Base-by-base conservation (phyloP, 2,797 vertebrate species). In the Liparis tanakae region DNA sequence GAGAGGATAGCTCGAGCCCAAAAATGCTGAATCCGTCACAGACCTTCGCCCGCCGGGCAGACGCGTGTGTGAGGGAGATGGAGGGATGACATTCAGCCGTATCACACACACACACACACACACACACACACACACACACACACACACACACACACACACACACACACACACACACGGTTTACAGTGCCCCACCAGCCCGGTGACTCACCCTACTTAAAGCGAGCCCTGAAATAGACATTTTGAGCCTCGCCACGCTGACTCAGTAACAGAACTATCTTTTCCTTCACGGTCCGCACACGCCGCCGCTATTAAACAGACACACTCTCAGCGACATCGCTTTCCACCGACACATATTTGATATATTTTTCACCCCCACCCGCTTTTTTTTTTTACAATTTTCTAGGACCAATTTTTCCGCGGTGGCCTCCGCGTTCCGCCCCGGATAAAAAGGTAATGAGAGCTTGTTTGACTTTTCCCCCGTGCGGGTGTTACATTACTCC, bases 221-320 rank as follows among this genome's bases (percentile, higher is more conserved):
- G 67, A 88, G 80, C 89, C 89, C 90, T 91, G 91, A 93, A 92
- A 94, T 93, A 94, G 89, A 92, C 90, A 89, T 91, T 91, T 89
- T 91, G 88, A 85, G 84, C 90, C 88, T 90, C 76, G 57, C 88
- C 87, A 91, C 89, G 89, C 91, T 82, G 89, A 90, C 87, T 91
- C 89, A 87, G 84, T 86, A 90, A 91, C 82, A 90, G 81, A 88
- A 84, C 86, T 90, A 88, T 88, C 87, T 87, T 30, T 87, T 69
- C 82, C 79, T 88, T 89, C 88, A 88, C 78, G 85, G 84, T 86
- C 79, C 82, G 83, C 84, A 77, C 90, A 82, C 55, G 78, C 72
- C 82, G 81, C 54, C 17, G 67, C 80, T 82, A 58, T 78, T 81
- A 91, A 90, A 91, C 86, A 82, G 84, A 88, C 81, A 88, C 85